Base-by-base conservation (phyloP, 2,888 invertebrate genomes). In the Monoplex corrugatus region DNA sequence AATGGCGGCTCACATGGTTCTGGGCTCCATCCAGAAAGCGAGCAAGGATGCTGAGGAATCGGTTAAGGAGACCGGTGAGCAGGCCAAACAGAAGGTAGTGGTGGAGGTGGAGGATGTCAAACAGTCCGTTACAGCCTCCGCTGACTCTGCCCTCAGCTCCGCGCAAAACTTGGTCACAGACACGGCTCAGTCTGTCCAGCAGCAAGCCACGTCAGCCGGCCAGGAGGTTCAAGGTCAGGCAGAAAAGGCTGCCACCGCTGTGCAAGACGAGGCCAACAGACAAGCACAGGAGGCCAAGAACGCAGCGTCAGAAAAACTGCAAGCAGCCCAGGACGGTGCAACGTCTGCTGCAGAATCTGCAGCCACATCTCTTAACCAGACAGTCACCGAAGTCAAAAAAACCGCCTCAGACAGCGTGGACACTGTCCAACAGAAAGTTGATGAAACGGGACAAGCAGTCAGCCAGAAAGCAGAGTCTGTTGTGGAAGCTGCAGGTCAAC, bases 261-360 rank as follows among this genome's bases (percentile, higher is more conserved):
- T 38, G 19, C 43, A 83, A 44, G 72, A 50, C 40, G 57, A 86
- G 2, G 82, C 82, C 43, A 72, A 86, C 23, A 72, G 63, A 6
- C 38, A 32, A 23, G 80, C 40, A 1, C 63, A 87, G 68, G 82
- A 63, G 23, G 32, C 35, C 28, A 72, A 68, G 86, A 13, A 19
- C 40, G 68, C 28, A 13, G 80, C 32, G 10, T 44, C 89, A 6
- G 84, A 80, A 23, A 50, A 63, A 43, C 32, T 35, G 50, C 78
- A 87, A 82, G 80, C 82, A 8, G 89, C 83, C 28, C 35, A 85
- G 32, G 89, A 89, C 75, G 35, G 75, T 16, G 87, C 89, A 16
- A 2, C 35, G 38, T 35, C 57, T 8, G 38, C 82, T 23, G 82
- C 82, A 3, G 63, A 82, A 23, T 44, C 44, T 44, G 50, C 83